Evolutionary conservation across 1,140 invertebrate genomes (phyloP), one percentile per base, ranked within the genome.

Genomic region (Muscidifurax raptorellus): DNA sequence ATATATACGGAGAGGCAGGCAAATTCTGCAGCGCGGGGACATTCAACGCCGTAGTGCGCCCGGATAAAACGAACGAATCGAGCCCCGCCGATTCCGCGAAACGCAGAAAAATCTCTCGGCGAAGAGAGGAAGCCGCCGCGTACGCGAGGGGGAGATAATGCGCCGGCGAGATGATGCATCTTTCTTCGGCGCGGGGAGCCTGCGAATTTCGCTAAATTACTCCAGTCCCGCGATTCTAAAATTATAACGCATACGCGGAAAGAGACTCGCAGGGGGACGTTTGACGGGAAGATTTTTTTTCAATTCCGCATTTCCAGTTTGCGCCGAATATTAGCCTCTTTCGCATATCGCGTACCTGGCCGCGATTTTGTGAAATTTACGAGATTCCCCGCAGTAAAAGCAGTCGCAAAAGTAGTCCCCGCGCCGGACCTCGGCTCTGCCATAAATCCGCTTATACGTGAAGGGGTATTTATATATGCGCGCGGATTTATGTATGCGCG

Each of bases 61-160:
- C 86, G 77, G 86, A 87, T 87, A 88, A 90, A 90, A 88, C 86
- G 89, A 88, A 89, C 86, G 88, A 87, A 85, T 80, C 79, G 84
- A 83, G 86, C 84, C 87, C 22, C 6, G 52, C 22, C 22, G 87
- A 91, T 91, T 91, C 90, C 87, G 88, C 91, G 90, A 91, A 91
- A 91, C 88, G 84, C 88, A 89, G 89, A 91, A 91, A 90, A 91
- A 91, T 91, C 89, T n/a, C n/a, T n/a, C n/a, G n/a, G n/a, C 82
- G 81, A 64, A 82, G 79, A 77, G 36, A 52, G 74, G 74, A 74
- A 78, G 28, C 66, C 18, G n/a, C n/a, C n/a, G n/a, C n/a, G 83
- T 82, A 27, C 86, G 78, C 85, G 52, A 83, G 86, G 86, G 86
- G 86, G 82, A 83, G 87, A 88, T 87, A 88, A 88, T 87, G 79